phyloP scores from a whole-genome alignment of 2,113 vertebrate genomes.

The Rhynchopsitta pachyrhyncha region DNA sequence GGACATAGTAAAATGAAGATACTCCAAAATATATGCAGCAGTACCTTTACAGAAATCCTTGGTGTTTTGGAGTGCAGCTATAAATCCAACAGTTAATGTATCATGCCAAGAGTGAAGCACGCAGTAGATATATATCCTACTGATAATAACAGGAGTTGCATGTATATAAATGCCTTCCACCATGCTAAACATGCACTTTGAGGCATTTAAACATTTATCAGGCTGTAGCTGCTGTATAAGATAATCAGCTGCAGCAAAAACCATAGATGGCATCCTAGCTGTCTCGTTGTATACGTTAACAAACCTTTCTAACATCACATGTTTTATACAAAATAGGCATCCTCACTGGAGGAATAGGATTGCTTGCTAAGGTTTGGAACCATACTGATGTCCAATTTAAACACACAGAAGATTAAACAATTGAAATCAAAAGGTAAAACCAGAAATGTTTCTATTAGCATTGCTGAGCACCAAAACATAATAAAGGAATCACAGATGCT shows the following conservation, averaged over 20 bases:
- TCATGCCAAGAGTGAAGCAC: not conserved
- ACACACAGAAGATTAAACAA: not conserved
- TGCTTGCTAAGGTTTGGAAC: slow-evolving; percentile 7
- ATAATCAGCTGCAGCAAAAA: not conserved
- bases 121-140: not conserved
- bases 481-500: not conserved
- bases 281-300: not conserved
- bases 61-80: not conserved
- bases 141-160: not conserved
- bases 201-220: not conserved
- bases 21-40: not conserved
- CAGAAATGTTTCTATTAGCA: not conserved
- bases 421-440: not conserved
- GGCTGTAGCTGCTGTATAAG: not conserved
- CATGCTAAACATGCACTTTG: not conserved
- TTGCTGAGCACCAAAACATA: not conserved
- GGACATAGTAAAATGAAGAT: not conserved
- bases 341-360: not conserved
- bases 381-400: not conserved
- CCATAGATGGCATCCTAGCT: slow-evolving; percentile 23
- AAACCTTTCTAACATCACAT: slow-evolving; percentile 8
- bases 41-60: not conserved
- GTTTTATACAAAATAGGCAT: slow-evolving; percentile 40
- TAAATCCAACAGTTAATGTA: not conserved
- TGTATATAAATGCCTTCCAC: not conserved